Conservation (phyloP, 2,113 vertebrate genomes). For the Alaudala cheleensis region DNA sequence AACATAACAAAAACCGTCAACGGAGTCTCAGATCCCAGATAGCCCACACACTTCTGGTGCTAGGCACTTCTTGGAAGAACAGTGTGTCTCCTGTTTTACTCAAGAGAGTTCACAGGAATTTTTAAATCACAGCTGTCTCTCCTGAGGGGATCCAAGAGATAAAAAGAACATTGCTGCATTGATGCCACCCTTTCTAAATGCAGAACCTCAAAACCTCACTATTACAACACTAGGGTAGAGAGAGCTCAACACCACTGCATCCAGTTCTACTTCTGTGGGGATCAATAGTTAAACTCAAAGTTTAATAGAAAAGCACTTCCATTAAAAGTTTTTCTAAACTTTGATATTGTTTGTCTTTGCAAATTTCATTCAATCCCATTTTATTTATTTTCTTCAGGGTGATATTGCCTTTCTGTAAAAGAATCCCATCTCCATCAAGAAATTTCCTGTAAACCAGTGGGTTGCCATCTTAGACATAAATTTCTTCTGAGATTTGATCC, state of each 20-base stretch:
- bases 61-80: conserved; percentile 19
- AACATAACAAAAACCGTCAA: not conserved
- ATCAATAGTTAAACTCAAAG: not conserved
- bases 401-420: not conserved
- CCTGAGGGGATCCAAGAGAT: not conserved
- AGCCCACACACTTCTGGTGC: not conserved
- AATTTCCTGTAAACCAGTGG: not conserved
- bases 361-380: not conserved
- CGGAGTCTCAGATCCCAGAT: not conserved
- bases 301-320: not conserved
- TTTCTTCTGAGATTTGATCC: not conserved
- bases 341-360: not conserved
- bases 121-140: not conserved
- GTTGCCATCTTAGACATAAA: not conserved
- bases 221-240: not conserved
- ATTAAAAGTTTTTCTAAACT: not conserved
- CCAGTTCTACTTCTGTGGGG: not conserved
- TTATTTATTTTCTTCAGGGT: not conserved
- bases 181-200: not conserved
- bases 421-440: not conserved
- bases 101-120: not conserved
- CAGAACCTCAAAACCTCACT: not conserved
- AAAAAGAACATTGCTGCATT: not conserved
- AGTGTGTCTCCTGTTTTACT: not conserved
- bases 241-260: not conserved